Base-by-base conservation (phyloP, 1,140 invertebrate species). In the Drosophila takahashii region DNA sequence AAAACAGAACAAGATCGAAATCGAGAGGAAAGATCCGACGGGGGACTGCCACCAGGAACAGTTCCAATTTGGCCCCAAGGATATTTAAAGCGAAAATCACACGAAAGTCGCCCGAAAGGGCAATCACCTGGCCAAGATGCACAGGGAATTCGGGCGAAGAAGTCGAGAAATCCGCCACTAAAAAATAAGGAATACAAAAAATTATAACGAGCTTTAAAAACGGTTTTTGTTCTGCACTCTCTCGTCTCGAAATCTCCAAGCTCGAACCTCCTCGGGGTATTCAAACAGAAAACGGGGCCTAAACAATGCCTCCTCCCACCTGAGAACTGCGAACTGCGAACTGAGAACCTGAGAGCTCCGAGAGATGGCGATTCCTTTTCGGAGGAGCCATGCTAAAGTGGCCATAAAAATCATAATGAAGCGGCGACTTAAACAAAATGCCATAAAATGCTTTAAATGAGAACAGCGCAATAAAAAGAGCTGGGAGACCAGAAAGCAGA, bases 321-420 rank as follows among this genome's bases (percentile, higher is more conserved):
- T 58, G 15, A 66, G 39, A 44, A 18, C 16, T 42, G n/a, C n/a
- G n/a, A 15, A 8, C n/a, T n/a, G n/a, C n/a, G 8, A 42, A 42
- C 9, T 5, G 41, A 44, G 41, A 44, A 37, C 36, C 36, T 37
- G 36, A 37, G 36, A 22, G 22, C 22, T 22, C 36, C 53, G 27
- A 62, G 36, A 51, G 26, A 48, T 47, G 52, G 34, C 26, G 26
- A 32, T 36, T 61, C 53, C 59, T 53, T 72, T 11, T 22, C 22
- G 47, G 18, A 50, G 22, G 44, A 32, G 45, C 70, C 58, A 79
- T 61, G 74, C 77, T 59, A 81, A 89, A 89, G 79, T 84, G 84
- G 76, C 84, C 76, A 89, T 87, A 87, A 89, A 87, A 87, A 89
- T 87, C 84, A 87, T 87, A 87, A 87, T 87, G 84, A 87, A 87